Percentiles rank a stretch among this genome's conserved stretches.
Evolutionary conservation across 2,113 vertebrate species (phyloP).

Genomic region (Elaphurus davidianus): DNA sequence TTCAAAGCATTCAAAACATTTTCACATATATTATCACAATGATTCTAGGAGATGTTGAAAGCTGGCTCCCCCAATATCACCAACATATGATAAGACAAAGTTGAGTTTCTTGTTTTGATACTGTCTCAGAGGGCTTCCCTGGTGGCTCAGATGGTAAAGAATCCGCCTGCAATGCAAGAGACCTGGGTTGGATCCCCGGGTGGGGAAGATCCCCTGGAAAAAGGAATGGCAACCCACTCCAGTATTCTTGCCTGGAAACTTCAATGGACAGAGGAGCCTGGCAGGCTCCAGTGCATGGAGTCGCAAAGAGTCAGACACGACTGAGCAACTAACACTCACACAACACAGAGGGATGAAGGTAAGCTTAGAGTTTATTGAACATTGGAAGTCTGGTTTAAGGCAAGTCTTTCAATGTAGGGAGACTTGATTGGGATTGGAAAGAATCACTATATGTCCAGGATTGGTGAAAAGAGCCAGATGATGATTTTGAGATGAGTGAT

Average conservation of each 20-base stretch:
- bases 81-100: background rate
- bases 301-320: background rate
- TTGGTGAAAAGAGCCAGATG: background rate
- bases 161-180: background rate
- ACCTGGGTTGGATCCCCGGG: background rate
- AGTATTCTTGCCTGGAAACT: background rate
- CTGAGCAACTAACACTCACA: background rate
- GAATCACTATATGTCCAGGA: background rate
- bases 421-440: background rate
- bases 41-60: constrained; percentile 9
- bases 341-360: background rate
- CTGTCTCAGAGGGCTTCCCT: background rate
- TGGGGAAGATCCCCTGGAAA: background rate
- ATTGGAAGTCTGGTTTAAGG: background rate
- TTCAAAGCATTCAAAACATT: background rate
- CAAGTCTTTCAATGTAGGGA: background rate
- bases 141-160: background rate
- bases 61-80: background rate
- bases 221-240: background rate
- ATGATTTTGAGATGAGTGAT: background rate
- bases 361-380: background rate
- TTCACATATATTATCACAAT: background rate
- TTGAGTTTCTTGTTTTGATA: background rate
- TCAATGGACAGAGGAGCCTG: background rate
- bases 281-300: background rate